These are phyloP conservation scores for Argyresthia albistria DNA, from an alignment of 2,888 invertebrate species.

Conservation along the genomic window DNA sequence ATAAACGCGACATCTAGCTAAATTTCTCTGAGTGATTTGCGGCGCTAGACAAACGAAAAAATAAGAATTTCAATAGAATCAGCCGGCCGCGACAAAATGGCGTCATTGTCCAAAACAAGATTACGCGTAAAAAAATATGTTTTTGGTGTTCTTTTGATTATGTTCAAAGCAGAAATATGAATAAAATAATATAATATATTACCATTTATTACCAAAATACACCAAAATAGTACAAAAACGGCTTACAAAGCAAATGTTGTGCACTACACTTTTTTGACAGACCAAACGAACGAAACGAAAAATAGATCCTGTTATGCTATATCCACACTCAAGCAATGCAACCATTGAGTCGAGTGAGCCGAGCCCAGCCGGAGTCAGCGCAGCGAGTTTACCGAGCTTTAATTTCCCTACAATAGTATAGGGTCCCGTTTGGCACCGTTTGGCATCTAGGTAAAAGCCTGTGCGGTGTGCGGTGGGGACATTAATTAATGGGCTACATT, in stretches of 20 bases:
- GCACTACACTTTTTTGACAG: constrained; percentile 62
- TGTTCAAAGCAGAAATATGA: background rate
- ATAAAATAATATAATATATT: background rate
- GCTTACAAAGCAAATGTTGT: constrained; percentile 23
- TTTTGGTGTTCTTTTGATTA: constrained; percentile 1
- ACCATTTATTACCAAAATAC: background rate
- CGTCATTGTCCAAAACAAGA: constrained; percentile 34
- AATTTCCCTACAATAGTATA: no score
- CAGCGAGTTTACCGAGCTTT: no score
- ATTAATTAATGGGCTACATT: no score
- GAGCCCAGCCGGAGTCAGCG: no score
- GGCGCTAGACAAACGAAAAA: constrained; percentile 24
- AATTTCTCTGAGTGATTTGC: no score
- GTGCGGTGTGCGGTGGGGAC: no score
- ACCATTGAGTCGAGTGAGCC: no score
- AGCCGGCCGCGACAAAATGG: constrained; percentile 72
- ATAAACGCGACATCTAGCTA: no score
- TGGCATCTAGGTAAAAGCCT: no score
- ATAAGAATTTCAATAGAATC: constrained; percentile 51
- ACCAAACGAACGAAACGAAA: constrained; percentile 24
- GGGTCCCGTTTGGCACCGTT: no score
- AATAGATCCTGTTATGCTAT: constrained; percentile 12
- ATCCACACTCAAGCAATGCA: no score
- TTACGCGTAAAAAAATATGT: constrained; percentile 1
- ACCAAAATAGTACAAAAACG: background rate